Evolutionary conservation across 2,113 vertebrate species (phyloP), one percentile per base, ranked within the genome.

Genomic region (Gobiocypris rarus): DNA sequence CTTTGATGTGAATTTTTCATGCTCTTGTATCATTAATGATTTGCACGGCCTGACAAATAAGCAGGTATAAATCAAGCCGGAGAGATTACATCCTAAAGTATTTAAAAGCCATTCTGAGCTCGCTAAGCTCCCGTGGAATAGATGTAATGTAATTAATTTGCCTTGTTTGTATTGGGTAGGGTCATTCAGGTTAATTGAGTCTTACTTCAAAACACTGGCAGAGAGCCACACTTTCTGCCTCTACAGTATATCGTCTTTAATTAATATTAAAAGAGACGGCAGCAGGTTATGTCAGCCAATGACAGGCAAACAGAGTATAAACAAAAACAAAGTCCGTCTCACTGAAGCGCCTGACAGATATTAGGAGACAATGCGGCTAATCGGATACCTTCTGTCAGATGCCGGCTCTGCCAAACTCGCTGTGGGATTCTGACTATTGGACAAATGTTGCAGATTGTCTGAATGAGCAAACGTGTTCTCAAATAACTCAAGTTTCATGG

Each of bases 161-260:
- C 86, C 87, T 92, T 92, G 91, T 94, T 92, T 94, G 89, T 84
- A 86, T 92, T 89, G 50, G 88, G 89, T 83, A 84, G 91, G 92
- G 93, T 93, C 89, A 85, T 80, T 52, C 74, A 88, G 92, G 93
- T 94, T 94, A 94, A 95, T 94, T 94, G 91, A 94, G 93, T 93
- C 90, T 94, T 93, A 90, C 89, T 93, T 92, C 87, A 91, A 87
- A 90, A 89, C 89, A 88, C 89, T 92, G 91, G 91, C 90, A 71
- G 26, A 54, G 78, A 89, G 91, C 89, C 91, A 87, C 86, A 84
- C 78, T 81, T 90, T 84, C 81, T 80, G 78, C 85, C 87, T 84
- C 90, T 91, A 92, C 90, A 89, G 88, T 92, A 91, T 89, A 92
- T 93, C 88, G 70, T 41, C 90, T 93, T 93, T 93, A 93, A 94